Evolutionary conservation across 2,113 vertebrate species (phyloP).

Genomic region (Epinephelus moara): DNA sequence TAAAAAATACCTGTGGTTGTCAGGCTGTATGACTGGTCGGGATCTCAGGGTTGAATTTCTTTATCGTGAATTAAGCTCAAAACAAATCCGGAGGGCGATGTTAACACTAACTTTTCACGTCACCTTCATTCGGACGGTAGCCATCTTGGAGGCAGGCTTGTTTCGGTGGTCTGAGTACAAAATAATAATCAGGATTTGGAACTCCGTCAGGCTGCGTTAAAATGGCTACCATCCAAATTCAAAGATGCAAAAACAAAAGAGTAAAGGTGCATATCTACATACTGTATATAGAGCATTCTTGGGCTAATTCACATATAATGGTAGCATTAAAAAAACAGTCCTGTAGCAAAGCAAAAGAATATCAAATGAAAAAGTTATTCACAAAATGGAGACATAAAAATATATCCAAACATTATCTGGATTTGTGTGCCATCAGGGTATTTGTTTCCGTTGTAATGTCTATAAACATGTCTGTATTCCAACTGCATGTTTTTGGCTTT

Average conservation of each 20-base stretch:
- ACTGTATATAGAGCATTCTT: constrained; percentile 91
- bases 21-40: constrained; percentile 12
- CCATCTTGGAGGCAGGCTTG: constrained; percentile 21
- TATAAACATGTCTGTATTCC: constrained; percentile 91
- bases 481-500: constrained; percentile 89
- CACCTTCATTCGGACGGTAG: constrained; percentile 57
- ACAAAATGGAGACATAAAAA: constrained; percentile 81
- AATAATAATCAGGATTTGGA: constrained; percentile 39
- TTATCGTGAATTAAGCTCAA: constrained; percentile 42
- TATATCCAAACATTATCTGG: constrained; percentile 79
- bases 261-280: constrained; percentile 93
- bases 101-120: constrained; percentile 61
- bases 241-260: constrained; percentile 62
- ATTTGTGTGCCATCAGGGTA: constrained; percentile 90
- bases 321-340: constrained; percentile 80
- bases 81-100: constrained; percentile 27
- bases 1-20: constrained; percentile 32
- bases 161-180: constrained; percentile 40
- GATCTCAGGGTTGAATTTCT: constrained; percentile 18
- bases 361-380: constrained; percentile 74
- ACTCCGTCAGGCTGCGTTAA: constrained; percentile 35
- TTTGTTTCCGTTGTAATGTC: constrained; percentile 83
- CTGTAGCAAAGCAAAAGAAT: constrained; percentile 69
- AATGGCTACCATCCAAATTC: constrained; percentile 55
- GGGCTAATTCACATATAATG: constrained; percentile 93